Conservation (phyloP, 2,797 vertebrate genomes). For the Bovichtus variegatus region DNA sequence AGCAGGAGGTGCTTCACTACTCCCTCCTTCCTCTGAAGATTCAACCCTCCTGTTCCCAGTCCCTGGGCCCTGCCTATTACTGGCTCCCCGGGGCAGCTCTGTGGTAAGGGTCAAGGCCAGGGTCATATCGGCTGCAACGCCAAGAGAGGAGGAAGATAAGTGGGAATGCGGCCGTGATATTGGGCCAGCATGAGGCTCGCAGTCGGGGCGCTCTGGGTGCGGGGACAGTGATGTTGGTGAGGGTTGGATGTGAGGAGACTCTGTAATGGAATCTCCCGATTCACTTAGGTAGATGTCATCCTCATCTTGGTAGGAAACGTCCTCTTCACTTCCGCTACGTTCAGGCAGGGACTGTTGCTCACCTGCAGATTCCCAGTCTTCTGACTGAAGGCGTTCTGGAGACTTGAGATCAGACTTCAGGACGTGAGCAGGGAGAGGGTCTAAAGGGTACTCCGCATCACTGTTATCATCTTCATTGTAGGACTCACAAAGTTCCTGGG, state of each 20-base stretch:
- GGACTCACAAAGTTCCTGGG: conserved; percentile 72
- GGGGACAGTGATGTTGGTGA: conserved; percentile 69
- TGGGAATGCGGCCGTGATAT: conserved; percentile 66
- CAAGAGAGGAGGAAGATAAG: conserved; percentile 67
- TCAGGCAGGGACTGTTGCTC: conserved; percentile 81
- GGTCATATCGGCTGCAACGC: conserved; percentile 61
- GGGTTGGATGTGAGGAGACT: conserved; percentile 46
- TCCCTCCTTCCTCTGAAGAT: conserved; percentile 91
- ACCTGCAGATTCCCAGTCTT: conserved; percentile 72
- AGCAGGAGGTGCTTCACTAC: conserved; percentile 90
- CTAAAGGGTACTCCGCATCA: conserved; percentile 65
- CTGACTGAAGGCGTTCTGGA: conserved; percentile 38
- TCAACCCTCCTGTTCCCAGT: conserved; percentile 86
- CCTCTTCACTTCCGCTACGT: conserved; percentile 61
- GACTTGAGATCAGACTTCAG: conserved; percentile 52
- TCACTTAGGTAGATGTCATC: conserved; percentile 51
- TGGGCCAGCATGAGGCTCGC: conserved; percentile 58
- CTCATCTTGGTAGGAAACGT: conserved; percentile 51
- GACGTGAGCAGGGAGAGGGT: conserved; percentile 45
- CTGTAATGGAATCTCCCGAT: conserved; percentile 45
- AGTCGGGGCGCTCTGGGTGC: conserved; percentile 59
- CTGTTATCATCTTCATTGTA: conserved; percentile 75
- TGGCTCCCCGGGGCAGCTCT: conserved; percentile 54
- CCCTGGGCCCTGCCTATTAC: conserved; percentile 54
- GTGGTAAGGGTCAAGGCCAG: conserved; percentile 69